Evolutionary conservation across 2,113 vertebrate genomes (phyloP), one percentile per base, ranked within the genome.

Genomic region (Telmatochromis sp.): DNA sequence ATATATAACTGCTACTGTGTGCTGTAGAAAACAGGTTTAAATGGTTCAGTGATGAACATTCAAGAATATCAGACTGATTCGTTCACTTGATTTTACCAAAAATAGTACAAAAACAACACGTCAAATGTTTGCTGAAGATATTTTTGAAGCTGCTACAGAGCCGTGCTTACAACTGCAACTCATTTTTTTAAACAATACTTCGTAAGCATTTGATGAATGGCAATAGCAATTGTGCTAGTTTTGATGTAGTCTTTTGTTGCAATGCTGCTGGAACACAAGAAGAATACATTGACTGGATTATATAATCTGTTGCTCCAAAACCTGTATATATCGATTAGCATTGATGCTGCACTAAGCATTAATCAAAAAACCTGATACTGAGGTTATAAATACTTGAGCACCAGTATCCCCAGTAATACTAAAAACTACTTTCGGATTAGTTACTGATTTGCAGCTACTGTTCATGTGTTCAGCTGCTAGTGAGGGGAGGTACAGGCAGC

Each of bases 311-410:
- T 73, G 21, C 40, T 73, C 21, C 40, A 73, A 73, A 47, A 47
- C 40, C 14, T 45, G 40, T 28, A 47, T 17, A 75, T 75, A 49
- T 12, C 1, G 1, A 28, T 75, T 28, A 75, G 9, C 70, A 28
- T 47, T 47, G 0, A 28, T 0, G 33, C 1, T 65, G 33, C 33
- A 1, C 1, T 37, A 65, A 65, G 60, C 10, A 2, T 5, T 65
- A 65, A 37, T 65, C 17, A 37, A 65, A 65, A 65, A 65, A 13
- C 33, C 19, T 13, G 60, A 37, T 37, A 37, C 33, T 65, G 17
- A 12, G 60, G 60, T 65, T 37, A 35, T 37, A 65, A 65, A 65
- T 65, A 37, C 60, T 37, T 37, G 1, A 65, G 60, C 4, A 65
- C 10, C 60, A 65, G 58, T 35, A 63, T 65, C 31, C 60, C 31